Percentiles rank a stretch among this genome's conserved stretches.
Conservation (phyloP, 1,140 invertebrate species). For the Drosophila pandora region DNA sequence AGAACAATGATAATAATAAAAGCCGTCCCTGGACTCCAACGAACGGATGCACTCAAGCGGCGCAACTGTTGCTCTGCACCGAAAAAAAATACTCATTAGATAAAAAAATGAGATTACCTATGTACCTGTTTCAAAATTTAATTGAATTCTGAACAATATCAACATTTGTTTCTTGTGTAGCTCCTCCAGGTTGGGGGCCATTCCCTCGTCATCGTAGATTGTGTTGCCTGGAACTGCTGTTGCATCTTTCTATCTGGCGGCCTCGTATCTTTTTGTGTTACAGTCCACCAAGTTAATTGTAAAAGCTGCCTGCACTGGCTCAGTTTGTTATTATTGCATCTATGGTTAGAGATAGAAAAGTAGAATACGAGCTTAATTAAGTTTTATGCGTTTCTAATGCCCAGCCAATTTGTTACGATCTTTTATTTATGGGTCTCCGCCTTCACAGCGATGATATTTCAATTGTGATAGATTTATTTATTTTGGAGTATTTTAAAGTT, state of each 20-base stretch:
- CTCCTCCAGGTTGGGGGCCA: constrained; percentile 39
- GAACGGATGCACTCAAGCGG: constrained; percentile 75
- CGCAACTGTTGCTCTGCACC: constrained; percentile 52
- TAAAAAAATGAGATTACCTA: too few relatives aligned
- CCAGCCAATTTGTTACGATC: constrained; percentile 63
- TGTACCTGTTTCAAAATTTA: neutral
- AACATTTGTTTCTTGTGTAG: constrained; percentile 9
- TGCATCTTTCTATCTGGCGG: constrained; percentile 49
- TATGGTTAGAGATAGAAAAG: constrained; percentile 13
- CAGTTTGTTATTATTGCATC: constrained; percentile 30
- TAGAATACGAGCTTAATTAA: constrained; percentile 67
- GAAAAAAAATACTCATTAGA: neutral
- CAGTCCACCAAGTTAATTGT: constrained; percentile 67
- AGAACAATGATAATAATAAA: constrained; percentile 59
- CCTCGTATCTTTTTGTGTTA: constrained; percentile 46
- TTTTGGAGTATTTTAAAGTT: neutral
- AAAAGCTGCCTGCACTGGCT: constrained; percentile 48
- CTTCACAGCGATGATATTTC: constrained; percentile 61
- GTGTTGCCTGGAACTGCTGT: constrained; percentile 20
- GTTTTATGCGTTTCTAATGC: constrained; percentile 79
- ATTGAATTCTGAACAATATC: neutral
- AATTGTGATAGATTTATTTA: constrained; percentile 56
- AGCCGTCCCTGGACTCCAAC: constrained; percentile 50
- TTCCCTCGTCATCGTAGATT: constrained; percentile 39
- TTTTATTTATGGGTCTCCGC: neutral